These are phyloP conservation scores for Drosophila paranaensis DNA, from an alignment of 2,888 invertebrate species.

Conservation along the genomic window DNA sequence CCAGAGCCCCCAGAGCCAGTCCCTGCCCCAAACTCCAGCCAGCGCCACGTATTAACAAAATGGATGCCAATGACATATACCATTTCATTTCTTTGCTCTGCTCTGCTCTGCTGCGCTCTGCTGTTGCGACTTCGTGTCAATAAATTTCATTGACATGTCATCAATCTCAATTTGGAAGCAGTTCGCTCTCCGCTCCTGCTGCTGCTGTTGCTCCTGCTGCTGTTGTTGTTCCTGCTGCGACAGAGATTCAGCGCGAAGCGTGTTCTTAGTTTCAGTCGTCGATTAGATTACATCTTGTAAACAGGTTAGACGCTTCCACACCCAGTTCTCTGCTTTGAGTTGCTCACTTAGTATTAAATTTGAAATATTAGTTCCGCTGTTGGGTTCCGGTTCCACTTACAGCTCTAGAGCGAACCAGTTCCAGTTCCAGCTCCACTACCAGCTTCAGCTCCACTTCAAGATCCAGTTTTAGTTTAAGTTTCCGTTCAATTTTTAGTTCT, in stretches of 20 bases:
- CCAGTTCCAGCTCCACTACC: too few species aligned
- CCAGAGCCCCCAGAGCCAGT: background rate
- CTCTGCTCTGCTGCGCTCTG: background rate
- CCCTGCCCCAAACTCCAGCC: background rate
- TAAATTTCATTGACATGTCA: conserved; percentile 73
- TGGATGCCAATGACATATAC: conserved; percentile 10
- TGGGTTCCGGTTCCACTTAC: too few species aligned
- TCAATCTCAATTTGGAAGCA: conserved; percentile 71
- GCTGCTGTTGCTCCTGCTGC: too few species aligned
- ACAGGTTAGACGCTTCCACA: background rate
- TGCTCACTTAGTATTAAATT: too few species aligned
- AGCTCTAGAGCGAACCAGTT: too few species aligned
- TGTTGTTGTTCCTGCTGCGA: conserved; percentile 3
- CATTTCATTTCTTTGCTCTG: conserved; percentile 12
- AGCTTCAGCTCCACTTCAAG: background rate
- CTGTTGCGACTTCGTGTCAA: conserved; percentile 26
- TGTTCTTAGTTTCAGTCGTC: conserved; percentile 1
- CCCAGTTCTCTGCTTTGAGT: background rate
- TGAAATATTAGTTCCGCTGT: too few species aligned
- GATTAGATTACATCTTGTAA: conserved; percentile 4
- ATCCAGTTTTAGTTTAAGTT: background rate
- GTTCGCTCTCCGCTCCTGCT: conserved; percentile 4
- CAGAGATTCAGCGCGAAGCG: conserved; percentile 1
- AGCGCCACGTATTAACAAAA: conserved; percentile 5
- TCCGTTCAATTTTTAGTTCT: too few species aligned